These are phyloP conservation scores for Ianthella basta DNA, from an alignment of 37 sponge, comb jelly and placozoan species.

Conservation along the genomic window DNA sequence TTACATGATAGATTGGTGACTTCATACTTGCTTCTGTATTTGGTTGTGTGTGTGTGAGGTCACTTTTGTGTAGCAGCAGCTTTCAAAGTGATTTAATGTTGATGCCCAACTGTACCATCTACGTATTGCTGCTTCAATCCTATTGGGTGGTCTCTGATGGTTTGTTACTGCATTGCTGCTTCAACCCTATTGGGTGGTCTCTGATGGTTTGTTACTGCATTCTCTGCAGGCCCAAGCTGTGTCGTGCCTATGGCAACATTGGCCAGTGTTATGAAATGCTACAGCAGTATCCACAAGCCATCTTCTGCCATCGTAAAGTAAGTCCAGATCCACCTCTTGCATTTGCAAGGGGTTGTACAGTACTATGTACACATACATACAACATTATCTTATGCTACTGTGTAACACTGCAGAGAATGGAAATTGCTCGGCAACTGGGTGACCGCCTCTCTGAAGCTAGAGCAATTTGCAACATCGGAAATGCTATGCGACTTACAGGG, in stretches of 20 bases:
- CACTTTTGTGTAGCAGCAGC: no score
- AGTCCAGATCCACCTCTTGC: not conserved
- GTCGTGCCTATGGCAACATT: constrained; percentile 66
- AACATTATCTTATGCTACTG: not conserved
- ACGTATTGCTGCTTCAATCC: no score
- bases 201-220: not conserved
- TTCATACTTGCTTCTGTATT: no score
- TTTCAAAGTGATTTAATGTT: no score
- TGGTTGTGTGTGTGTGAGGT: no score
- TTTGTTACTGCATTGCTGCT: no score
- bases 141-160: no score
- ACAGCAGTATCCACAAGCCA: constrained; percentile 60
- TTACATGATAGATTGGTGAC: no score
- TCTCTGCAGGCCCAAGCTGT: constrained; percentile 56
- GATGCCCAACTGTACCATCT: no score
- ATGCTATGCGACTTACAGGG: constrained; percentile 57
- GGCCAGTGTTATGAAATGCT: constrained; percentile 72
- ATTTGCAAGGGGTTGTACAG: no score
- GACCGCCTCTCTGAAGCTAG: constrained; percentile 48
- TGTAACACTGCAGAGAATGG: constrained; percentile 50
- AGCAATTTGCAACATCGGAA: constrained; percentile 75
- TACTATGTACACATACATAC: not conserved
- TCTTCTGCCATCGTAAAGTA: constrained; percentile 69
- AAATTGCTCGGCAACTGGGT: constrained; percentile 41
- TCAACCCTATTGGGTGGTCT: not conserved